Percentiles rank a stretch among this genome's conserved stretches.
These are phyloP conservation scores for Calidris pygmaea DNA, from an alignment of 2,113 vertebrate genomes.

Conservation along the genomic window DNA sequence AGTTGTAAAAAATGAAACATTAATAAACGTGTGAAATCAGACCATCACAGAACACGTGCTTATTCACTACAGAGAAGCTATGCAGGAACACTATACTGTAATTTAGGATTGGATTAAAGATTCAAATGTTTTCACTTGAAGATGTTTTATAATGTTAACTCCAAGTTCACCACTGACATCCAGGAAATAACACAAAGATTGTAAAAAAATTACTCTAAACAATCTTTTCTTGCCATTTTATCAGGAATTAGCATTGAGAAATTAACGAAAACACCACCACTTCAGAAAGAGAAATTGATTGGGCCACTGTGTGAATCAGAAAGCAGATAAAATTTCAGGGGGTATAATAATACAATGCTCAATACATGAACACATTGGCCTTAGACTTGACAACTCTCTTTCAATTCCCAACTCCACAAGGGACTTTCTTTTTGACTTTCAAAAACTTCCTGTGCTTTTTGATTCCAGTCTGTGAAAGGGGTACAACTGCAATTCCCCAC, in stretches of 20 bases:
- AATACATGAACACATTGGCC: background rate
- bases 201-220: background rate
- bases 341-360: background rate
- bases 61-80: background rate
- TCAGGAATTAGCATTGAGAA: background rate
- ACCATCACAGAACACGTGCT: background rate
- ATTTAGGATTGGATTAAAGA: background rate
- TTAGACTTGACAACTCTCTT: background rate
- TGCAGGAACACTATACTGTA: background rate
- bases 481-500: background rate
- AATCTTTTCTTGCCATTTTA: background rate
- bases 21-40: background rate
- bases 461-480: accelerated
- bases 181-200: background rate
- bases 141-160: background rate
- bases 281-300: background rate
- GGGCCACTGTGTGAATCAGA: background rate
- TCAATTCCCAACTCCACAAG: background rate
- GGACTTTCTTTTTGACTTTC: background rate
- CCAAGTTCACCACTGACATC: background rate
- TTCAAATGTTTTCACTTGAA: background rate
- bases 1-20: background rate
- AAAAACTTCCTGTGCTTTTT: background rate
- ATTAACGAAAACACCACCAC: background rate
- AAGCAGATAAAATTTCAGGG: background rate